Evolutionary conservation across 1,140 invertebrate species (phyloP).

Genomic region (Lysiphlebus fabarum): DNA sequence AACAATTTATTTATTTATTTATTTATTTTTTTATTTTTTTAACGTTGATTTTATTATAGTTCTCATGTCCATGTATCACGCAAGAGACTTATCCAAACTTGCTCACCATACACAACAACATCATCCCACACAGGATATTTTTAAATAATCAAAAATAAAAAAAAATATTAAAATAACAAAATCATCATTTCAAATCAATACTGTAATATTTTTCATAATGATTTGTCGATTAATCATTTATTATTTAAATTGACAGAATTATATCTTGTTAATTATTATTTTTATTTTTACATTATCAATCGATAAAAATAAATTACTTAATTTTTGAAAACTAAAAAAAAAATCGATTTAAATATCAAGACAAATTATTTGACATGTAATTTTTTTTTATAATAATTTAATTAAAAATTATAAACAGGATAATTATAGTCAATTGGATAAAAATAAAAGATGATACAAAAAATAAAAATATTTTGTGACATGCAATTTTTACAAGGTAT

Average conservation of each 20-base stretch:
- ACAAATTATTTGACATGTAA: neutral
- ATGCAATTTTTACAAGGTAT: slow-evolving; percentile 37
- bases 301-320: too few species aligned
- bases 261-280: too few species aligned
- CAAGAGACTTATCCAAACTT: slow-evolving; percentile 7
- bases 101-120: slow-evolving; percentile 29
- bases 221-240: too few species aligned
- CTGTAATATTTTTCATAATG: neutral
- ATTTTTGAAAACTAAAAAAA: too few species aligned
- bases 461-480: slow-evolving; percentile 17
- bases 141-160: neutral
- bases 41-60: slow-evolving; percentile 39
- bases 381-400: neutral
- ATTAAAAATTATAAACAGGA: neutral
- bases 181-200: neutral
- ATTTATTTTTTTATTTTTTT: neutral
- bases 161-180: neutral
- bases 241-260: too few species aligned
- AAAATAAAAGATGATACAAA: neutral
- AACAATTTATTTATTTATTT: slow-evolving; percentile 8
- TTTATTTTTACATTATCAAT: too few species aligned
- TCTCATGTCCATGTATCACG: slow-evolving; percentile 44
- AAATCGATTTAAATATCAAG: too few species aligned
- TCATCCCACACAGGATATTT: slow-evolving; percentile 33
- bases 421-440: neutral